Conservation (phyloP, 2,888 invertebrate genomes). For the Drosophila subsilvestris region DNA sequence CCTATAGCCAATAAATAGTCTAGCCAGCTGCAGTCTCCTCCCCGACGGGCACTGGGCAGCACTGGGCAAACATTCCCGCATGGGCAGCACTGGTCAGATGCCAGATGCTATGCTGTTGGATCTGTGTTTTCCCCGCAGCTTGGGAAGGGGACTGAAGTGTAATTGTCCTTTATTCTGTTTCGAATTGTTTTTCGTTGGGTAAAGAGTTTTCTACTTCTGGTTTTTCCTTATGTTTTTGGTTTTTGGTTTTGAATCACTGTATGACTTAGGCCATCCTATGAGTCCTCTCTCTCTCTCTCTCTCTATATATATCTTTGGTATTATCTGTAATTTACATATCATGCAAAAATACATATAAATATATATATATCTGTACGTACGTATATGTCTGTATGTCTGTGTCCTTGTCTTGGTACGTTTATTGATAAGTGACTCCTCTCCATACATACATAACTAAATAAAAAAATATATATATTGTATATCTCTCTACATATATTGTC, state of each 20-base stretch:
- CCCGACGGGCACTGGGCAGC: not conserved
- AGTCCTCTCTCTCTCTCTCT: slow-evolving; percentile 26
- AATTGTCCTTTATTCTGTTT: slow-evolving; percentile 33
- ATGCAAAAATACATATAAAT: slow-evolving; percentile 14
- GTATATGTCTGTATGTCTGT: slow-evolving; percentile 66
- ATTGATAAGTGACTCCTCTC: slow-evolving; percentile 40
- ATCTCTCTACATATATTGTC: slow-evolving; percentile 1
- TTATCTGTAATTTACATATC: slow-evolving; percentile 32
- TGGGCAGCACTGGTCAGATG: not conserved
- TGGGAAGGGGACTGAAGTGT: slow-evolving; percentile 11
- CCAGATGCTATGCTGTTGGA: not conserved
- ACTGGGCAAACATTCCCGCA: no score
- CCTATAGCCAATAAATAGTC: slow-evolving; percentile 41
- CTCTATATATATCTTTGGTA: slow-evolving; percentile 23
- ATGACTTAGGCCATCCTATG: slow-evolving; percentile 41
- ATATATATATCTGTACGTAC: slow-evolving; percentile 53
- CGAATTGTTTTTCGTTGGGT: slow-evolving; percentile 15
- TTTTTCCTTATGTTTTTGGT: not conserved
- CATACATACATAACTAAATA: slow-evolving; percentile 8
- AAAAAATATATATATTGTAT: slow-evolving; percentile 19
- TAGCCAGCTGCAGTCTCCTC: slow-evolving; percentile 16
- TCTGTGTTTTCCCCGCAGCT: not conserved
- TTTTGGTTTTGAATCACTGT: slow-evolving; percentile 7
- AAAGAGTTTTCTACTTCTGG: not conserved
- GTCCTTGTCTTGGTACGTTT: slow-evolving; percentile 48